Evolutionary conservation across 1,140 invertebrate species (phyloP), one percentile per base, ranked within the genome.

Genomic region (Drosophila sucinea): DNA sequence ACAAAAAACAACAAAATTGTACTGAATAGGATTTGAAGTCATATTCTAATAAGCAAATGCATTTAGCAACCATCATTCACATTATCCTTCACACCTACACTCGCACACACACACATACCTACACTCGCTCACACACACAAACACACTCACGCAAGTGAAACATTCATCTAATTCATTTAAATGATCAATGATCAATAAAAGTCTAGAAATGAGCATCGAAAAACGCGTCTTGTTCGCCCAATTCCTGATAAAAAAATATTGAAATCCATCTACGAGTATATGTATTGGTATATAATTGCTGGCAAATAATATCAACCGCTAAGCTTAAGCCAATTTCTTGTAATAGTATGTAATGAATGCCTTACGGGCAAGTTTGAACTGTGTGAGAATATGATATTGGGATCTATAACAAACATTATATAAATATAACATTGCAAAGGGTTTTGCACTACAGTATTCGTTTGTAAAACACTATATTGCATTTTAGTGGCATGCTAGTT

Each of bases 1-100:
- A 61, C 61, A 38, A 38, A 38, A 38, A 38, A 11, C 35, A 38
- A 38, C 35, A 74, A 82, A 86, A 82, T 82, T 82, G 83, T 82
- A 87, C 83, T 82, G 83, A 82, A 41, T 81, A 87, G 83, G 62
- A 82, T 79, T 86, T 79, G 63, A 77, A 64, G n/a, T 67, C 69
- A 72, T 78, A 71, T 67, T 62, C 32, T 54, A 87, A 81, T 87
- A 82, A 77, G 73, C 77, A 71, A 77, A 76, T 63, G 82, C 81
- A 85, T 85, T 85, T 85, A 85, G 38, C 63, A 51, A 33, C 4
- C 62, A 64, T 35, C 7, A 64, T 60, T n/a, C 10, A 30, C 65
- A 30, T 64, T 56, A 72, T 25, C 41, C 65, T 32, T 35, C 44
- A 17, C 29, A 27, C 23, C 30, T 62, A 67, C 29, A 17, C 44